Conservation (phyloP, 1,140 invertebrate genomes). For the Nasonia longicornis region DNA sequence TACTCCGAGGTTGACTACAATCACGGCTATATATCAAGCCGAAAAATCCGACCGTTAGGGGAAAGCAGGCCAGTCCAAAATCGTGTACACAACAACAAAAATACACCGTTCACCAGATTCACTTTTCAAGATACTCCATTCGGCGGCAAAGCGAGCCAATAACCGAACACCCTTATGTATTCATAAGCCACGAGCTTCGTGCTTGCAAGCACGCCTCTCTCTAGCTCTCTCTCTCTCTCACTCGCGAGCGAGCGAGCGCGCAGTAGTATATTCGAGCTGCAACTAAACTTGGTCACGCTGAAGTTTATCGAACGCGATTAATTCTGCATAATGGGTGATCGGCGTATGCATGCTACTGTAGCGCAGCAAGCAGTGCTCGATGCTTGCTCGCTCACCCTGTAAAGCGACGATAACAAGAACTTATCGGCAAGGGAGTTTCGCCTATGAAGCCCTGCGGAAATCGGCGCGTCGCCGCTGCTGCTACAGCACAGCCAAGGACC, state of each 20-base stretch:
- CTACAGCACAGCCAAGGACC: background rate
- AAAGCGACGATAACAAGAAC: conserved; percentile 55
- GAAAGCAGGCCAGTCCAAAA: too few relatives aligned
- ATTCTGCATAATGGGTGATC: conserved; percentile 55
- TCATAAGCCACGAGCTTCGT: background rate
- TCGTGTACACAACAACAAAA: too few relatives aligned
- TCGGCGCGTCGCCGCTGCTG: background rate
- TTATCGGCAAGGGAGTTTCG: conserved; percentile 51
- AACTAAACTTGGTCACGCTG: background rate
- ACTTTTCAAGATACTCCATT: too few relatives aligned
- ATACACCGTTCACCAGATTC: too few relatives aligned
- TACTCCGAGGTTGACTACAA: too few relatives aligned
- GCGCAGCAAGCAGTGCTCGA: background rate
- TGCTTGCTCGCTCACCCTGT: conserved; percentile 43
- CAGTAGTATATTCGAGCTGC: background rate
- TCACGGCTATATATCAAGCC: too few relatives aligned
- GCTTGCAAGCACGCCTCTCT: background rate
- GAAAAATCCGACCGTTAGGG: too few relatives aligned
- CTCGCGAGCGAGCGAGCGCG: too few relatives aligned
- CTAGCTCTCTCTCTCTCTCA: background rate
- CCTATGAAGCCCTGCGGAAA: conserved; percentile 39
- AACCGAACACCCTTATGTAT: background rate
- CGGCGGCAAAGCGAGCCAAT: background rate
- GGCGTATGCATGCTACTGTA: conserved; percentile 49
- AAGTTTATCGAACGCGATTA: conserved; percentile 50